These are phyloP conservation scores for Platichthys stellatus DNA, from an alignment of 2,113 vertebrate genomes.

Conservation along the genomic window DNA sequence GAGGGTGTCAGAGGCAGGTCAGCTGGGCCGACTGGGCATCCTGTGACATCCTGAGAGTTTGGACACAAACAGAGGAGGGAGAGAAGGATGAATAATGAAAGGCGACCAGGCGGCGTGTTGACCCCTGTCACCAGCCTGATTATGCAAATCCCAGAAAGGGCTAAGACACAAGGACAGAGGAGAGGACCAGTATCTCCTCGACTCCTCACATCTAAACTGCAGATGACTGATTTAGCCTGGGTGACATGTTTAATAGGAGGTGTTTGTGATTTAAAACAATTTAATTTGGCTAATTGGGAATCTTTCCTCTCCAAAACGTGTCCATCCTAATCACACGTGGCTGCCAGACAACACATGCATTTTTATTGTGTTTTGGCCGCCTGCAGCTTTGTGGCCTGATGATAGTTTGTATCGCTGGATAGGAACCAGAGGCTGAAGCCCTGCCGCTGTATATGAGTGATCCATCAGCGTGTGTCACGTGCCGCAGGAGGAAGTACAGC, in stretches of 20 bases:
- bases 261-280: slow-evolving; percentile 58
- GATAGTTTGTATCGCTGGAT: slow-evolving; percentile 54
- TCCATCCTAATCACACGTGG: slow-evolving; percentile 39
- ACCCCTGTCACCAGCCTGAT: slow-evolving; percentile 48
- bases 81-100: slow-evolving; percentile 57
- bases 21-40: slow-evolving; percentile 32
- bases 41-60: slow-evolving; percentile 26
- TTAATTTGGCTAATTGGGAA: slow-evolving; percentile 62
- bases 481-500: slow-evolving; percentile 18
- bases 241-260: slow-evolving; percentile 70
- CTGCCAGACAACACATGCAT: slow-evolving; percentile 36
- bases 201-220: slow-evolving; percentile 25
- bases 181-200: slow-evolving; percentile 18
- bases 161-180: slow-evolving; percentile 19
- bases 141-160: slow-evolving; percentile 53
- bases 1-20: slow-evolving; percentile 46
- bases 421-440: slow-evolving; percentile 30
- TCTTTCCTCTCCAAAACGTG: slow-evolving; percentile 43
- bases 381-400: slow-evolving; percentile 41
- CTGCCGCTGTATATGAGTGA: background rate
- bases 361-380: slow-evolving; percentile 51
- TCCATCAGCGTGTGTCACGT: background rate
- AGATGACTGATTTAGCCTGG: slow-evolving; percentile 58
- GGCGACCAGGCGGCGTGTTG: slow-evolving; percentile 35
- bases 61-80: slow-evolving; percentile 18